Percentiles rank a stretch among this genome's conserved stretches.
phyloP scores from a whole-genome alignment of 2,888 invertebrate genomes.

The Rotaria macrura region DNA sequence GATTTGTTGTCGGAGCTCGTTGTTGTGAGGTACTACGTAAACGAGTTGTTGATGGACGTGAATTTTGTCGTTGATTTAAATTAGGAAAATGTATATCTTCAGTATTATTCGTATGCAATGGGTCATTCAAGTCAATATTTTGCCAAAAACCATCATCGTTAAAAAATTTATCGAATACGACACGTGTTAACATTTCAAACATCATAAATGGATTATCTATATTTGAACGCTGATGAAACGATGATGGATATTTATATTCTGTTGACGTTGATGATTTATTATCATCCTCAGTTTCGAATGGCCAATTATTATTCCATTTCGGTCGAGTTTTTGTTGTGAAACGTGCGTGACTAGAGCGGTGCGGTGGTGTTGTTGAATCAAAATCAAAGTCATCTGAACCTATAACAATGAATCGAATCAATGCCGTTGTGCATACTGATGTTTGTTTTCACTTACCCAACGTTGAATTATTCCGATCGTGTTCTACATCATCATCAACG shows the following conservation, averaged over 20 bases:
- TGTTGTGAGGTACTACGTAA: neutral
- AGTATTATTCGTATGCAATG: neutral
- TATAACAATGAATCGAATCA: neutral
- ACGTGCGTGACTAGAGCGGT: neutral
- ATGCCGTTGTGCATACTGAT: neutral
- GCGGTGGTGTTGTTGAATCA: neutral
- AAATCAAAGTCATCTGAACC: neutral
- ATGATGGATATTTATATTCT: neutral
- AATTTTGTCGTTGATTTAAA: neutral
- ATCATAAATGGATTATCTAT: neutral
- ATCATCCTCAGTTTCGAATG: neutral
- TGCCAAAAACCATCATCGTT: neutral
- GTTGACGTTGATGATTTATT: neutral
- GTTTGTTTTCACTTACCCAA: neutral
- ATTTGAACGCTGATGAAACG: neutral
- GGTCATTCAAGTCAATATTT: neutral
- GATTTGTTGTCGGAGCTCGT: neutral
- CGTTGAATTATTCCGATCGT: neutral
- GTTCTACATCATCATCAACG: neutral
- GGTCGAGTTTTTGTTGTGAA: neutral
- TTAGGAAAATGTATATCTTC: neutral
- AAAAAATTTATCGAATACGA: constrained; percentile 8
- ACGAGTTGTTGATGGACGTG: neutral
- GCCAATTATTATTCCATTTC: constrained; percentile 7
- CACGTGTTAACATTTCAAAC: constrained; percentile 6